Evolutionary conservation across 2,888 invertebrate species (phyloP).

Genomic region (Catocala fraxini): DNA sequence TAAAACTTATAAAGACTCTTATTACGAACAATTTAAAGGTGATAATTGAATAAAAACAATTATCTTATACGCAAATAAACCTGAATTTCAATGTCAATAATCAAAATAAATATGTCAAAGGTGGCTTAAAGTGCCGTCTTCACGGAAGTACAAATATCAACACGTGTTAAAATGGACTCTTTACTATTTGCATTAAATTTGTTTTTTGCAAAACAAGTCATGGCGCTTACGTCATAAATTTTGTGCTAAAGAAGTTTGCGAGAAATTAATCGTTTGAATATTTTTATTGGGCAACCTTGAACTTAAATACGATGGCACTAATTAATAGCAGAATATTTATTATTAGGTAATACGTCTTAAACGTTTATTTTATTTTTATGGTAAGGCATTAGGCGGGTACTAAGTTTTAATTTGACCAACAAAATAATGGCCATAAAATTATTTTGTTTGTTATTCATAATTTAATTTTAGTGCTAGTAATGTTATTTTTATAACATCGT

Average conservation of each 20-base stretch:
- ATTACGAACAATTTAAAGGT: constrained; percentile 17
- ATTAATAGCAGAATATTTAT: constrained; percentile 19
- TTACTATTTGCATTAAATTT: constrained; percentile 10
- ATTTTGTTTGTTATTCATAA: too few relatives aligned
- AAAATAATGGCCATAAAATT: too few relatives aligned
- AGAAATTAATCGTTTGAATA: constrained; percentile 33
- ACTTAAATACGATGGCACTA: constrained; percentile 25
- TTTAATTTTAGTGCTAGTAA: too few relatives aligned
- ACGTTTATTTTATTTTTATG: constrained; percentile 3
- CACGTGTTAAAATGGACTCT: constrained; percentile 38
- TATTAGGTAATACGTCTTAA: constrained; percentile 16
- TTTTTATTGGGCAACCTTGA: constrained; percentile 29
- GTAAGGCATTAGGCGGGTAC: too few relatives aligned
- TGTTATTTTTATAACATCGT: too few relatives aligned
- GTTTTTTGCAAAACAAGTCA: constrained; percentile 16
- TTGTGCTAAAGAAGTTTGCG: constrained; percentile 24
- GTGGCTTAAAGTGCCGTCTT: constrained; percentile 49
- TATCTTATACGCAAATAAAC: constrained; percentile 25
- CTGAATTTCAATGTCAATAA: constrained; percentile 59
- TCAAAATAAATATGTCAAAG: constrained; percentile 61
- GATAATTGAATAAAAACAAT: constrained; percentile 28
- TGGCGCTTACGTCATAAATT: constrained; percentile 30
- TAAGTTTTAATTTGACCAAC: too few relatives aligned
- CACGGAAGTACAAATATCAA: constrained; percentile 43
- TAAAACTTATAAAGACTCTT: constrained; percentile 17